These are phyloP conservation scores for Alexandromys fortis DNA, from an alignment of 2,113 vertebrate species.

Conservation along the genomic window DNA sequence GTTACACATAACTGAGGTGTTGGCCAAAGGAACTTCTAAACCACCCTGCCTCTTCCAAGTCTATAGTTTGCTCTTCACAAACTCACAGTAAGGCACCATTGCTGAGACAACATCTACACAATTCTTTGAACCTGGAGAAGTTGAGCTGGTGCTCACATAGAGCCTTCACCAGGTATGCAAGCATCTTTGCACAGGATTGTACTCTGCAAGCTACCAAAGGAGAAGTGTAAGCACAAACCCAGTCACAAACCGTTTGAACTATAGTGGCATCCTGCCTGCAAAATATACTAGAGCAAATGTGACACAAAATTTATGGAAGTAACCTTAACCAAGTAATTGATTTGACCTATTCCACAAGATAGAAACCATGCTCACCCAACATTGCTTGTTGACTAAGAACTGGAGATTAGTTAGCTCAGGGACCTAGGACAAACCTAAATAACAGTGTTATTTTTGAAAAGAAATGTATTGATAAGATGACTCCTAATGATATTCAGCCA, in stretches of 20 bases:
- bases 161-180: not conserved
- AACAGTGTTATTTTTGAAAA: not conserved
- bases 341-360: not conserved
- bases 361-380: not conserved
- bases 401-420: not conserved
- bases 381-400: not conserved
- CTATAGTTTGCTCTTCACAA: not conserved
- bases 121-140: not conserved
- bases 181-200: not conserved
- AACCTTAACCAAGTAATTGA: not conserved
- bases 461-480: not conserved
- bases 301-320: not conserved
- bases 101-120: not conserved
- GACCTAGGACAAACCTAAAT: not conserved
- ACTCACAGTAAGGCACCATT: not conserved
- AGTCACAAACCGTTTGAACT: not conserved
- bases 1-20: not conserved
- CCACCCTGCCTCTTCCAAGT: not conserved
- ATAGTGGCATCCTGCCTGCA: not conserved
- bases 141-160: not conserved
- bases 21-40: not conserved
- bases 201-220: not conserved
- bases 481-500: not conserved
- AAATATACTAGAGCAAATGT: not conserved
- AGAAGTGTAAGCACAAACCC: not conserved